Evolutionary conservation across 1,140 invertebrate genomes (phyloP), one percentile per base, ranked within the genome.

Genomic region (Brachionus plicatilis): DNA sequence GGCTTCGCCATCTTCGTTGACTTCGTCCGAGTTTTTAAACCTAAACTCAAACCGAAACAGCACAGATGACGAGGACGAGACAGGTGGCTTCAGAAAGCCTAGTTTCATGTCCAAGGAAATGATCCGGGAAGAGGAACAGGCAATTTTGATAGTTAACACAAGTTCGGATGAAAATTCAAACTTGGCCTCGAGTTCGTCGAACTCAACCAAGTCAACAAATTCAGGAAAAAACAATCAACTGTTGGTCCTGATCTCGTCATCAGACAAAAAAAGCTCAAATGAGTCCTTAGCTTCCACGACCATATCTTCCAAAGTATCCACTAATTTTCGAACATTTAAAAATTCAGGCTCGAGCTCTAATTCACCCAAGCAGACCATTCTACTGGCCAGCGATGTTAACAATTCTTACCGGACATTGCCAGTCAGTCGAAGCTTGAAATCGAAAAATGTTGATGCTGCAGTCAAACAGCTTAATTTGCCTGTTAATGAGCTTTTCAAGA

Each of bases 141-240:
- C 65, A 5, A 68, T 82, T 65, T 47, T 82, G 8, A 82, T 82
- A n/a, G 79, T 82, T 2, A 82, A 82, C 79, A 82, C 79, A 27
- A 82, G 79, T 27, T 80, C 78, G 12, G 50, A 33, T 53, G 41
- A 33, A n/a, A 80, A 56, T 24, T 41, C 50, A 33, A 75, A 75
- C 45, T 75, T 75, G 17, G 78, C 17, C 14, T 80, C 78, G 7
- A 53, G 45, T 65, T 75, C 70, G 5, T 75, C 70, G 1, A 47
- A 45, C 20, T 78, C 75, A 3, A 78, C 29, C 43, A 78, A 78
- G 12, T 43, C 75, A 20, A 60, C 53, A 60, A 60, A 17, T 60
- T 41, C 33, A 68, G 66, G 11, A 27, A 68, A 68, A 17, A 72
- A 45, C 43, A 76, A 76, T 33, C 72, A 76, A n/a, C 47, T 76